Percentiles rank a stretch among this genome's conserved stretches.
phyloP scores from a whole-genome alignment of 2,888 invertebrate genomes.

The Calephelis perditalis region DNA sequence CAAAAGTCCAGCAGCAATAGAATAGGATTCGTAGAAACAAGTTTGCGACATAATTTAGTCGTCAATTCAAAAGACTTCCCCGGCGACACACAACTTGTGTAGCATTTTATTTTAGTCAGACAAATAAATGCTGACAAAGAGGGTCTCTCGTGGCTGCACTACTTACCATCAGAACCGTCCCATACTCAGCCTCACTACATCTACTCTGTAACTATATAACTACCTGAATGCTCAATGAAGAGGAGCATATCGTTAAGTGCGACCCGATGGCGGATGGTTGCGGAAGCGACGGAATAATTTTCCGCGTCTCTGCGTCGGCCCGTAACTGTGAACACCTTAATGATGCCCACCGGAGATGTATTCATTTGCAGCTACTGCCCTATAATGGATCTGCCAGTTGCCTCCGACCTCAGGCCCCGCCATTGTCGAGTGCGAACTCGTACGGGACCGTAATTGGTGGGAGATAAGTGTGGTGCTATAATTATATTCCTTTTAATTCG shows the following conservation, averaged over 20 bases:
- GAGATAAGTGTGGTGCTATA: too few species aligned
- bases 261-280: slow-evolving; percentile 31
- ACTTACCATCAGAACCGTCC: too few species aligned
- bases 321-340: slow-evolving; percentile 57
- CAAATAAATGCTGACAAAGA: too few species aligned
- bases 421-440: not conserved
- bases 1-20: too few species aligned
- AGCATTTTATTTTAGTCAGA: too few species aligned
- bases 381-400: not conserved
- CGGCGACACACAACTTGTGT: too few species aligned
- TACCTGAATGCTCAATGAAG: slow-evolving; percentile 6
- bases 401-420: slow-evolving; percentile 1
- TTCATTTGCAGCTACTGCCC: slow-evolving; percentile 2
- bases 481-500: too few species aligned
- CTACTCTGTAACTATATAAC: not conserved
- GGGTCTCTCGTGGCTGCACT: too few species aligned
- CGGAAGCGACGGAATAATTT: slow-evolving; percentile 68
- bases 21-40: too few species aligned
- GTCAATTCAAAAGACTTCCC: too few species aligned
- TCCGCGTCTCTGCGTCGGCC: slow-evolving; percentile 65
- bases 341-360: slow-evolving; percentile 26
- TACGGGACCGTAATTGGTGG: not conserved
- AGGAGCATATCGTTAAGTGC: slow-evolving; percentile 16
- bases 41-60: too few species aligned
- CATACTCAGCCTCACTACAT: too few species aligned